Evolutionary conservation across 2,888 invertebrate species (phyloP).

Genomic region (Brachyopa scutellaris): DNA sequence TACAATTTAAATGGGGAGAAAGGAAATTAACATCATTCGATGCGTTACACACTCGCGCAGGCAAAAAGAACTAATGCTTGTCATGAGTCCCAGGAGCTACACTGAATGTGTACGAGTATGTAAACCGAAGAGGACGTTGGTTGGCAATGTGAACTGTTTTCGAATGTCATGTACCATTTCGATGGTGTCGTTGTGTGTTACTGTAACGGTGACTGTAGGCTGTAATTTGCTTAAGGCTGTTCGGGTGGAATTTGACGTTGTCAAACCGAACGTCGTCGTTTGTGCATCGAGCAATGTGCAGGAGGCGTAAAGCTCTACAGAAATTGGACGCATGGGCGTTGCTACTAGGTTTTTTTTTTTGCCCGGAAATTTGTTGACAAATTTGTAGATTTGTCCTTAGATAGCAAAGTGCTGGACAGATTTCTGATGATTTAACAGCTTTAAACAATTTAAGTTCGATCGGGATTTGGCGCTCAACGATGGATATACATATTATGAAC

Average conservation of each 20-base stretch:
- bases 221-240: slow-evolving; percentile 50
- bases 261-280: slow-evolving; percentile 8
- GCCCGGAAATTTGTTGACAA: too few relatives aligned
- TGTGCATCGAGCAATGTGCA: slow-evolving; percentile 20
- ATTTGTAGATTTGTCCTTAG: too few relatives aligned
- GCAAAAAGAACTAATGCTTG: slow-evolving; percentile 27
- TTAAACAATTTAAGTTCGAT: too few relatives aligned
- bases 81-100: slow-evolving; percentile 8
- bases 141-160: slow-evolving; percentile 38
- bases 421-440: too few relatives aligned
- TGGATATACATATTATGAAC: too few relatives aligned
- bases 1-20: slow-evolving; percentile 39
- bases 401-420: too few relatives aligned
- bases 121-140: slow-evolving; percentile 27
- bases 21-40: slow-evolving; percentile 62
- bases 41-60: slow-evolving; percentile 20
- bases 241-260: slow-evolving; percentile 24
- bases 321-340: not conserved
- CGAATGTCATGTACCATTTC: not conserved
- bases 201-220: slow-evolving; percentile 17
- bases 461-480: too few relatives aligned
- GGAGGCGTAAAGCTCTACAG: slow-evolving; percentile 3
- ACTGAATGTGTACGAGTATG: not conserved
- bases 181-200: slow-evolving; percentile 17
- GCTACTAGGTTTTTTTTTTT: too few relatives aligned